Evolutionary conservation across 2,113 vertebrate genomes (phyloP), one percentile per base, ranked within the genome.

Genomic region (Paradoxurus hermaphroditus): DNA sequence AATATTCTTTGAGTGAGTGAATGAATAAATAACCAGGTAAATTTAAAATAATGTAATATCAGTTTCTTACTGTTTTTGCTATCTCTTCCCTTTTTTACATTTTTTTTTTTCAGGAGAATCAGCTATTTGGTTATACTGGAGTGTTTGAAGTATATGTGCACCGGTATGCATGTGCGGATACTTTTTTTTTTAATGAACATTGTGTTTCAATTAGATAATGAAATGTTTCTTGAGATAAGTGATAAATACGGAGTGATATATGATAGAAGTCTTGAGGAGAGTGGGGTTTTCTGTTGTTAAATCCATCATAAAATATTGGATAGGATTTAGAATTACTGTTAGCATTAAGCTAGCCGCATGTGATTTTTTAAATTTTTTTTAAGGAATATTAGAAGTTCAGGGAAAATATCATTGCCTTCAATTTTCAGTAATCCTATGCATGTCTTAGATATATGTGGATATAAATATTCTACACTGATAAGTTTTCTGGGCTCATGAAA

Each of bases 401-500:
- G 41, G 86, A 97, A 93, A 63, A 83, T 41, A 36, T 75, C 0
- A 0, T 73, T 78, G 88, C 44, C 49, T 90, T 87, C 2, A 53
- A 51, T 87, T 72, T 85, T n/a, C 29, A 56, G 21, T 91, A 75
- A 90, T 67, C 19, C 49, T 67, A 5, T 34, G 18, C 83, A 39
- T 95, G 1, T 77, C 70, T 92, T 85, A 72, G 29, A 46, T 51
- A 77, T 65, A 78, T 51, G 8, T 82, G 23, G 79, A 36, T 95
- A 34, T 73, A 88, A 82, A 34, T 88, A 18, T 87, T 89, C 9
- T 86, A 1, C 84, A 49, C 51, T 41, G 5, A 34, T 79, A 90
- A 59, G 25, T 84, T 96, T 85, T 75, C 77, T 94, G 41, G 86
- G 14, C 36, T 93, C 25, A 81, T 75, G 84, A 93, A 90, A 44